Percentiles rank a stretch among this genome's conserved stretches.
Conservation (phyloP, 2,797 vertebrate species). For the Hypotaenidia philippensis region DNA sequence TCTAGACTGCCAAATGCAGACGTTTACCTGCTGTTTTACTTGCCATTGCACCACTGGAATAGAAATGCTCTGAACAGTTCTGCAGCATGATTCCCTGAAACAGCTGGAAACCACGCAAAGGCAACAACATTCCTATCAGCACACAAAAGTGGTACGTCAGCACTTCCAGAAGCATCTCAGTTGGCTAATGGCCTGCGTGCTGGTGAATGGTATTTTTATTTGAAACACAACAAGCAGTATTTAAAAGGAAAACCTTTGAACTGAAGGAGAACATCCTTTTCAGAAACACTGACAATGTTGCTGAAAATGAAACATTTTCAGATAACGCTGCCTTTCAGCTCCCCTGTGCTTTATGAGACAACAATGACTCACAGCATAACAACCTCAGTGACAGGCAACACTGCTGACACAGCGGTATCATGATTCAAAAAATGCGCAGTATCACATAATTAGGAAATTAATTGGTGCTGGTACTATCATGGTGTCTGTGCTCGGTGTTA, state of each 20-base stretch:
- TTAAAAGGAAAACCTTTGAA: slow-evolving; percentile 14
- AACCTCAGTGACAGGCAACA: neutral
- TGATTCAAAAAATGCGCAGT: neutral
- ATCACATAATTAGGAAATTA: neutral
- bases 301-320: neutral
- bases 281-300: neutral
- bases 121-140: neutral
- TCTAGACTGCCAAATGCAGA: neutral
- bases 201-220: neutral
- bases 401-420: neutral
- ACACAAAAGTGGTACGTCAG: neutral
- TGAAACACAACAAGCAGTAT: neutral
- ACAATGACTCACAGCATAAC: neutral
- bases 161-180: neutral
- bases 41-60: neutral
- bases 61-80: neutral
- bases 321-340: neutral
- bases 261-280: neutral
- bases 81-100: neutral
- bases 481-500: neutral
- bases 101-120: neutral
- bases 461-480: neutral
- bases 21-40: neutral
- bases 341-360: neutral
- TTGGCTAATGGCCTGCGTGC: neutral